Evolutionary conservation across 2,113 vertebrate species (phyloP).

Genomic region (Neogobius melanostomus): DNA sequence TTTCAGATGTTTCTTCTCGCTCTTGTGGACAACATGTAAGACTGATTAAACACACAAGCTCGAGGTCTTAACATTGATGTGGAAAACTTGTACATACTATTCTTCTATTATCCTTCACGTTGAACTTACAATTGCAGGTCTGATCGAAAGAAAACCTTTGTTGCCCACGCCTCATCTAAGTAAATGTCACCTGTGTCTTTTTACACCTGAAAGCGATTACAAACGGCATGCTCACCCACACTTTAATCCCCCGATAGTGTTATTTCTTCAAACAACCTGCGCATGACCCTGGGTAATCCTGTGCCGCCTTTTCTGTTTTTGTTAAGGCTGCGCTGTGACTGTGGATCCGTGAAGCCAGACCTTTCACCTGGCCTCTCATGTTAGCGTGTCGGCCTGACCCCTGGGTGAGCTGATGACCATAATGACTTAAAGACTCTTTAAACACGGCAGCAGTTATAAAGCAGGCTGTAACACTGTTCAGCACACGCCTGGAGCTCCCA

Average conservation of each 20-base stretch:
- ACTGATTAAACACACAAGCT: no score
- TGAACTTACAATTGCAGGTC: no score
- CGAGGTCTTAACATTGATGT: no score
- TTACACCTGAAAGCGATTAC: neutral
- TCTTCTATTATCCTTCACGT: no score
- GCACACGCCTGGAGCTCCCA: slow-evolving; percentile 1
- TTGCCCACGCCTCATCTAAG: no score
- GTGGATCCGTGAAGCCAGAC: neutral
- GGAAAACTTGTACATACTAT: no score
- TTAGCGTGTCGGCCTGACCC: neutral
- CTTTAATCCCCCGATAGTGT: slow-evolving; percentile 2
- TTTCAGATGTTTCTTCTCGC: no score
- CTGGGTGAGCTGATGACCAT: slow-evolving; percentile 10
- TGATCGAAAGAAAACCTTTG: no score
- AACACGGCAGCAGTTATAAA: slow-evolving; percentile 7
- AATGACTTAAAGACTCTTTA: slow-evolving; percentile 15
- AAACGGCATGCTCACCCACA: neutral
- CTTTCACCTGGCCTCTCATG: slow-evolving; percentile 2
- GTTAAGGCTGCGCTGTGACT: neutral
- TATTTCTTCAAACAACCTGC: slow-evolving; percentile 6
- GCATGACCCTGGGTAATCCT: neutral
- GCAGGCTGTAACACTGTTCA: slow-evolving; percentile 10
- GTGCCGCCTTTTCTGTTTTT: neutral
- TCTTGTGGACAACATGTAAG: no score
- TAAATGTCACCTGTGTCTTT: neutral